Conservation (phyloP, 2,797 vertebrate species). For the Urosaurus nigricauda region DNA sequence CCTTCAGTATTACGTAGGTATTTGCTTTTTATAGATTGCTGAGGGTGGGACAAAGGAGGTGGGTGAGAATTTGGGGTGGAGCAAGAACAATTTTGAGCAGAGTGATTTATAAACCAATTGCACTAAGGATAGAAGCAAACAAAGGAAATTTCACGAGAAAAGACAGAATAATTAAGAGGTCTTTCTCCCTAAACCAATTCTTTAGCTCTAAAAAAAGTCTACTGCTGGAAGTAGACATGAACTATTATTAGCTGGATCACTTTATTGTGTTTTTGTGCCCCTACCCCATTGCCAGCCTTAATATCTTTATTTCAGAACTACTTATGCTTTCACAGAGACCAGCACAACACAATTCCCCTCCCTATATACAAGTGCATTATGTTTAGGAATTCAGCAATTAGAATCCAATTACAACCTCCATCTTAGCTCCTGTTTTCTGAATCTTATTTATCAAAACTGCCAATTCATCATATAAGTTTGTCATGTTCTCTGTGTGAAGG, state of each 20-base stretch:
- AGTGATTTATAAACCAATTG: constrained; percentile 7
- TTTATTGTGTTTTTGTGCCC: neutral
- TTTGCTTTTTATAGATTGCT: neutral
- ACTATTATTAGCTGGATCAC: neutral
- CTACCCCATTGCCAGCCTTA: neutral
- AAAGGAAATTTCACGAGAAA: neutral
- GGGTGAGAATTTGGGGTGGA: neutral
- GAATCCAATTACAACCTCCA: neutral
- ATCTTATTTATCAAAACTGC: neutral
- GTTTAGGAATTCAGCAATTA: neutral
- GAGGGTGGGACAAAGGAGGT: neutral
- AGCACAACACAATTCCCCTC: neutral
- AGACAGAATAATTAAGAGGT: constrained; percentile 11
- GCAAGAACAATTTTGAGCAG: neutral
- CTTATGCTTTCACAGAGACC: neutral
- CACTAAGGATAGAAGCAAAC: neutral
- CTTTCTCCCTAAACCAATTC: constrained; percentile 6
- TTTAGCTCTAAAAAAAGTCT: neutral
- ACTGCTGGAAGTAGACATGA: neutral
- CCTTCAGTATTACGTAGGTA: neutral
- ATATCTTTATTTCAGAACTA: neutral
- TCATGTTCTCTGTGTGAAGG: too few relatives aligned
- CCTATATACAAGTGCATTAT: neutral
- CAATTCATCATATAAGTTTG: neutral
- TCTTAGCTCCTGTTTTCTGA: neutral